A percentile compares a stretch with the other conserved stretches of the same genome.
phyloP scores from a whole-genome alignment of 2,797 vertebrate genomes.

The Cynopterus sphinx region DNA sequence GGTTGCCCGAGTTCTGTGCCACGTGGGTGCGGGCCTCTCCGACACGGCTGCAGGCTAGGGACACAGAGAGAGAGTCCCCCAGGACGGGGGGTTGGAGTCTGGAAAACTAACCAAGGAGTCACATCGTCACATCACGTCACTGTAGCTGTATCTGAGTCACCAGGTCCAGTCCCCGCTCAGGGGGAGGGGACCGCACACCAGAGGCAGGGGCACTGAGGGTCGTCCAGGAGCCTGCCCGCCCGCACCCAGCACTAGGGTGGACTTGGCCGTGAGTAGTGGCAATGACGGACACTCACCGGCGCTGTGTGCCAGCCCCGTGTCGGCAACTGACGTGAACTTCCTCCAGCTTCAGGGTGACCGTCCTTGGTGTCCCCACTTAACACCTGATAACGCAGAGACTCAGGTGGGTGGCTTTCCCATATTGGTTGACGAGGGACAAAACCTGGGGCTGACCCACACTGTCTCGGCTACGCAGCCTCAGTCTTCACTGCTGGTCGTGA shows the following conservation, averaged over 20 bases:
- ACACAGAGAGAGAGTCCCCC: rapidly evolving
- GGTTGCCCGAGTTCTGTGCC: not conserved
- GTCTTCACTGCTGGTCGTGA: too few relatives aligned
- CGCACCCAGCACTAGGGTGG: rapidly evolving
- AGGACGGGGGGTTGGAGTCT: not conserved
- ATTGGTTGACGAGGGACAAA: not conserved
- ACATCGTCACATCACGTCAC: rapidly evolving
- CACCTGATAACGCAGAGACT: not conserved
- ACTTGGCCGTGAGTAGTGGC: rapidly evolving
- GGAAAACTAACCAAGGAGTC: not conserved
- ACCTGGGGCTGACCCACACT: not conserved
- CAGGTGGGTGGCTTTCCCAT: not conserved
- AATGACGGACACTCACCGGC: rapidly evolving
- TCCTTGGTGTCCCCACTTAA: rapidly evolving
- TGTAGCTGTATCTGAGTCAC: not conserved
- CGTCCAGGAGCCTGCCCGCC: rapidly evolving
- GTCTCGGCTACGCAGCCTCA: not conserved
- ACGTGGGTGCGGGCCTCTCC: rapidly evolving
- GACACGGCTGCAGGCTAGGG: not conserved
- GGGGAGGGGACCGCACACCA: rapidly evolving
- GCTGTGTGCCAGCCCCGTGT: too few relatives aligned
- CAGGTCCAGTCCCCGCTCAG: not conserved
- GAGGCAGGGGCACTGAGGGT: not conserved
- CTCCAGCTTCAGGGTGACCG: rapidly evolving
- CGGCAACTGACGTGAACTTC: rapidly evolving